Conservation (phyloP, 2,113 vertebrate species). For the Xerus inauris region DNA sequence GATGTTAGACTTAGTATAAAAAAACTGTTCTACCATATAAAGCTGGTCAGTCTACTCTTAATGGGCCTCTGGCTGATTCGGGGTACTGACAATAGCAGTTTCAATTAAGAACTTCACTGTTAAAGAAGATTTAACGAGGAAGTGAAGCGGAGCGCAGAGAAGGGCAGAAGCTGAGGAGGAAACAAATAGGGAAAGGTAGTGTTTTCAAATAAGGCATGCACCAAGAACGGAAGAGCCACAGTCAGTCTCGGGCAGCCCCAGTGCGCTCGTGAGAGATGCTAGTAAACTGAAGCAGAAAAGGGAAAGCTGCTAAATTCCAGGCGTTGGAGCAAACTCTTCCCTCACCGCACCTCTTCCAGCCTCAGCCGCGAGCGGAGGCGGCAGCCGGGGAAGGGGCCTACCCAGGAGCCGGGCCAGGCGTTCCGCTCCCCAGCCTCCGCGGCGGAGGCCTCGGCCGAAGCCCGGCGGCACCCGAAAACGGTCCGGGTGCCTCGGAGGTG, state of each 20-base stretch:
- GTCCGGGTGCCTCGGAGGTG: not conserved
- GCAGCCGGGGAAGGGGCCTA: constrained; percentile 63
- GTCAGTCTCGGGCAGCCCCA: not conserved
- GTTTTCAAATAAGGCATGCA: not conserved
- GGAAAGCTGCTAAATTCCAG: not conserved
- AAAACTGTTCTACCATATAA: not conserved
- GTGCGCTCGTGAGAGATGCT: not conserved
- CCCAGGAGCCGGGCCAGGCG: constrained; percentile 33
- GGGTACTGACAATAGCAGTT: not conserved
- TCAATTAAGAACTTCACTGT: constrained; percentile 22
- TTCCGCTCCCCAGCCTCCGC: not conserved
- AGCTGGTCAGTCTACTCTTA: not conserved
- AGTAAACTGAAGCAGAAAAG: not conserved
- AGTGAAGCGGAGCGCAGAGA: constrained; percentile 56
- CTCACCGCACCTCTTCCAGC: constrained; percentile 5
- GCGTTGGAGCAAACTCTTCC: constrained; percentile 5
- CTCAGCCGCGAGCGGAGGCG: constrained; percentile 52
- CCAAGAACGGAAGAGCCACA: not conserved
- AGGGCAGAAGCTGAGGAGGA: not conserved
- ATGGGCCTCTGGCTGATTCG: not conserved
- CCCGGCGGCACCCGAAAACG: not conserved
- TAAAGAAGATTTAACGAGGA: constrained; percentile 67
- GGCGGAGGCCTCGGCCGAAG: not conserved
- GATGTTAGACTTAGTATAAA: not conserved
- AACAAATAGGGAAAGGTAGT: constrained; percentile 37